Percentiles rank a stretch among this genome's conserved stretches.
These are phyloP conservation scores for Thereva nobilitata DNA, from an alignment of 2,888 invertebrate species.

Conservation along the genomic window DNA sequence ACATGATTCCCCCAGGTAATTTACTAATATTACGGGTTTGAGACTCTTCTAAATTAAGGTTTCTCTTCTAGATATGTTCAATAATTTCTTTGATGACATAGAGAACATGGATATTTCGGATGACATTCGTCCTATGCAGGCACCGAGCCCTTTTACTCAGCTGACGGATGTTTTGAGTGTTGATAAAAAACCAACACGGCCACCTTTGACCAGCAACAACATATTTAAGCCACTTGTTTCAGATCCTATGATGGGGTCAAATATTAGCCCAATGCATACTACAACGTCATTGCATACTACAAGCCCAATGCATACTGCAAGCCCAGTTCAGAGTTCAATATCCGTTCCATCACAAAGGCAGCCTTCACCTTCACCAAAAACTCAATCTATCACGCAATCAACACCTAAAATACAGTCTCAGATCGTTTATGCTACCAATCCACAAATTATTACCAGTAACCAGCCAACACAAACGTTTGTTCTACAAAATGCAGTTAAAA, in stretches of 20 bases:
- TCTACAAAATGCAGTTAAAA: conserved; percentile 46
- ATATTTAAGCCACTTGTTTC: conserved; percentile 48
- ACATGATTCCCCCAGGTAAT: conserved; percentile 53
- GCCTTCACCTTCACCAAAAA: conserved; percentile 13
- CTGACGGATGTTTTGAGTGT: conserved; percentile 18
- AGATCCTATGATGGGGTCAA: conserved; percentile 52
- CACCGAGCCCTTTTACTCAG: neutral
- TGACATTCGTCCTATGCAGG: conserved; percentile 40
- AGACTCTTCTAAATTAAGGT: neutral
- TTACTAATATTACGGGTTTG: neutral
- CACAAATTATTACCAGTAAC: conserved; percentile 16
- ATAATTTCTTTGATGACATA: conserved; percentile 53
- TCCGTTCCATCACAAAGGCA: neutral
- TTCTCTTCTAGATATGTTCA: conserved; percentile 49
- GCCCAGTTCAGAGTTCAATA: neutral
- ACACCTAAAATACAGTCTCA: no score
- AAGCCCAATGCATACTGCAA: neutral
- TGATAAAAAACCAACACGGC: neutral
- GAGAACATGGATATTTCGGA: conserved; percentile 50
- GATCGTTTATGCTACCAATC: conserved; percentile 11
- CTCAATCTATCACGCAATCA: neutral
- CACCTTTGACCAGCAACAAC: conserved; percentile 40
- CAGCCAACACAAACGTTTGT: conserved; percentile 46
- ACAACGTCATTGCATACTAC: neutral
- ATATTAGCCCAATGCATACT: conserved; percentile 42